Evolutionary conservation across 2,888 invertebrate genomes (phyloP), one percentile per base, ranked within the genome.

Genomic region (Drosophila diplacantha): DNA sequence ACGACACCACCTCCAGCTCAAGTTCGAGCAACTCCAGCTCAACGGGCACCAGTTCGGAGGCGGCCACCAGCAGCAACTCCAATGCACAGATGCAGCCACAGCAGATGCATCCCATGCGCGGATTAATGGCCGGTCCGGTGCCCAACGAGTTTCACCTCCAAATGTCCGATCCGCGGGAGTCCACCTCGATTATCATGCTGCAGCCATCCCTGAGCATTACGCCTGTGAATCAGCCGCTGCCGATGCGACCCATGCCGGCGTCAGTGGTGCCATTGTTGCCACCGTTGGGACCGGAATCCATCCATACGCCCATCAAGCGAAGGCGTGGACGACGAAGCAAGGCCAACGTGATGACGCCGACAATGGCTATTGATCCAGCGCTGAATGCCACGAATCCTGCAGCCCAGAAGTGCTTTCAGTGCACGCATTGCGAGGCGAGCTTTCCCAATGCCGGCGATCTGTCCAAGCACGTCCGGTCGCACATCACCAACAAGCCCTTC

Each of bases 401-500:
- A 5, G 52, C 47, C 5, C 70, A 84, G 16, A 87, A 86, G 46
- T 86, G 87, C 55, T 88, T 88, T 58, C 88, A 88, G 60, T 88
- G 88, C 62, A 77, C 86, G 1, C 87, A 88, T 54, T 88, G 88
- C 50, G 88, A 88, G 49, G 86, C 84, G 0, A 87, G 87, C 5
- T 88, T 87, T 58, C 85, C 81, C 5, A 88, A 86, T 63, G 89
- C 89, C 44, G 88, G 88, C 0, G 88, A 88, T 74, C 78, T 88
- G n/a, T 88, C 88, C 1, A 88, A 88, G 66, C 88, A 88, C 53
- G 89, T 89, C 4, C 86, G 88, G 3, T 88, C 88, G 20, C 88
- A 88, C 68, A 88, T 88, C 29, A 84, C 87, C 16, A 88, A 88
- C 58, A 88, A 88, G 68, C 89, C 88, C 3, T 88, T 87, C 64